Percentiles rank a stretch among this genome's conserved stretches.
These are phyloP conservation scores for Argynnis bischoffii DNA, from an alignment of 2,888 invertebrate species.

Conservation along the genomic window DNA sequence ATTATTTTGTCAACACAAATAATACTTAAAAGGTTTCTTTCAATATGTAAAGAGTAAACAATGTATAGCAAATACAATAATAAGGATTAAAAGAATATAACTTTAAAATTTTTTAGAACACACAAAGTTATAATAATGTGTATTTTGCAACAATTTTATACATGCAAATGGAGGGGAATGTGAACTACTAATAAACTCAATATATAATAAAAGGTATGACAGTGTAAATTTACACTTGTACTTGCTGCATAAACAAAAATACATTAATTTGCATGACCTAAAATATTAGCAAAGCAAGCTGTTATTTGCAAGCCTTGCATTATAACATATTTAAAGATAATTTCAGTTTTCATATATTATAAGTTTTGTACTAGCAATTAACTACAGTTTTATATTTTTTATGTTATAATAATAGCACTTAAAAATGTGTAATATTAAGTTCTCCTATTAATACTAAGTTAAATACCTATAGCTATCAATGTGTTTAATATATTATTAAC, in stretches of 20 bases:
- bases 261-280: neutral
- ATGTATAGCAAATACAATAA: neutral
- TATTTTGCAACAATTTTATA: neutral
- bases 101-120: neutral
- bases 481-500: neutral
- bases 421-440: too few relatives aligned
- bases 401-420: too few relatives aligned
- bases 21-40: slow-evolving; percentile 1
- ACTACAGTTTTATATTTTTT: too few relatives aligned
- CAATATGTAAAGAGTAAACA: slow-evolving; percentile 5
- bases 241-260: neutral
- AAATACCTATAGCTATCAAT: too few relatives aligned
- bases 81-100: neutral
- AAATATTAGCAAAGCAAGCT: neutral
- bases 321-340: neutral
- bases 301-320: neutral
- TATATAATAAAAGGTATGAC: neutral
- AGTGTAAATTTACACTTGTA: slow-evolving; percentile 4
- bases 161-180: neutral
- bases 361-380: too few relatives aligned
- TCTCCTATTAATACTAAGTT: too few relatives aligned
- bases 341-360: too few relatives aligned
- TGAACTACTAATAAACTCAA: too few relatives aligned
- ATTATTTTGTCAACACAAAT: neutral
- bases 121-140: neutral